Percentiles rank a stretch among this genome's conserved stretches.
Evolutionary conservation across 2,113 vertebrate species (phyloP).

Genomic region (Gasterosteus nipponicus): DNA sequence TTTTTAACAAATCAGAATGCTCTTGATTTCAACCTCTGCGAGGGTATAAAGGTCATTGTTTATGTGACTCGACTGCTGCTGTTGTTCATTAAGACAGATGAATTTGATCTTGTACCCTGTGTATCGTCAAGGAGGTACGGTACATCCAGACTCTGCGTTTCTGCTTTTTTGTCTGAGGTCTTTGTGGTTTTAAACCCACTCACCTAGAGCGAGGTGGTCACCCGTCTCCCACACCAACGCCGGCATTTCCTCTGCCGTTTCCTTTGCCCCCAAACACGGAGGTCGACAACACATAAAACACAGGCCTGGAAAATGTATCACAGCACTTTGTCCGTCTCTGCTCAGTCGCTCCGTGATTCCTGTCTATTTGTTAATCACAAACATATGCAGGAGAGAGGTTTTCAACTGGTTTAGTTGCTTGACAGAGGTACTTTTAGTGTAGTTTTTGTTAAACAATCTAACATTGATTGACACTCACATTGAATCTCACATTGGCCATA

Average conservation of each 20-base stretch:
- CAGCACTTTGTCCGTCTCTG: slow-evolving; percentile 12
- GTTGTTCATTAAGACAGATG: slow-evolving; percentile 5
- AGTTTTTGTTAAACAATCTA: neutral
- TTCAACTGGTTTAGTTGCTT: slow-evolving; percentile 1
- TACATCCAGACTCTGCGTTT: neutral
- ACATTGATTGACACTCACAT: neutral
- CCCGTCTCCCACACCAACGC: slow-evolving; percentile 59
- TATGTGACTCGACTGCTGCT: slow-evolving; percentile 16
- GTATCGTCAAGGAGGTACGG: neutral
- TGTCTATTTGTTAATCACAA: slow-evolving; percentile 16
- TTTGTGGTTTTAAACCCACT: slow-evolving; percentile 68
- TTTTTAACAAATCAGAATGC: slow-evolving; percentile 34
- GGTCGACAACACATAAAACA: slow-evolving; percentile 44
- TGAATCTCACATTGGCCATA: neutral
- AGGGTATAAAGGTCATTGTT: slow-evolving; percentile 21
- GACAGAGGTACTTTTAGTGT: neutral
- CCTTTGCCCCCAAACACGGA: slow-evolving; percentile 63
- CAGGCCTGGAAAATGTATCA: slow-evolving; percentile 65
- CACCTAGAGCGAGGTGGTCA: slow-evolving; percentile 60
- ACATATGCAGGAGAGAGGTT: neutral
- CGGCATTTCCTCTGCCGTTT: slow-evolving; percentile 70
- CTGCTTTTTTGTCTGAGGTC: slow-evolving; percentile 37
- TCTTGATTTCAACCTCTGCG: slow-evolving; percentile 32
- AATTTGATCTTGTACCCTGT: neutral
- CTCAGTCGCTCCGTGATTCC: slow-evolving; percentile 19